These are phyloP conservation scores for Sylvia borin DNA, from an alignment of 2,797 vertebrate species.

Conservation along the genomic window DNA sequence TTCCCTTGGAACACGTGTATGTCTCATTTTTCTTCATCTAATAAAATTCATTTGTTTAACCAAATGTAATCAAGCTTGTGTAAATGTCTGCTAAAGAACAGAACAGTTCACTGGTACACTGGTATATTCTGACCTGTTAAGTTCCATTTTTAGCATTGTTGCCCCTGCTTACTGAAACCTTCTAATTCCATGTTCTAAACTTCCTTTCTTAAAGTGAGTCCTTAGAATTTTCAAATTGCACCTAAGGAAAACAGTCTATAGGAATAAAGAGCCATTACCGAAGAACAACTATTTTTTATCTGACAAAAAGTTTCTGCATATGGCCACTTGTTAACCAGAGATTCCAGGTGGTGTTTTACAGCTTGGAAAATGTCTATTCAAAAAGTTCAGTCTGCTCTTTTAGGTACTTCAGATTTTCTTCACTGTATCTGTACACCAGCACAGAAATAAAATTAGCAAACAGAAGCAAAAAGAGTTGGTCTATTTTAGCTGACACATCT, in stretches of 20 bases:
- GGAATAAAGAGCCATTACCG: neutral
- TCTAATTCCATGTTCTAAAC: neutral
- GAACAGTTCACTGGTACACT: neutral
- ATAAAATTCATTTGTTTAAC: neutral
- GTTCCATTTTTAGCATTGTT: neutral
- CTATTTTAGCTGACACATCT: neutral
- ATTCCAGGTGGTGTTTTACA: neutral
- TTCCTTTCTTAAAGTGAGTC: neutral
- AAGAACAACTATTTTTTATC: neutral
- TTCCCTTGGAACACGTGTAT: neutral
- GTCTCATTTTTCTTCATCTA: neutral
- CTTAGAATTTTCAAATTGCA: neutral
- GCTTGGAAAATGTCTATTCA: neutral
- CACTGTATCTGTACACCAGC: neutral
- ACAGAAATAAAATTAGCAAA: neutral
- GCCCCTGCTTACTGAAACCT: neutral
- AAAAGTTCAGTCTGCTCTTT: neutral
- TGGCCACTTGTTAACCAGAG: neutral
- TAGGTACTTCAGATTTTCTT: neutral
- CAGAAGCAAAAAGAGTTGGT: neutral
- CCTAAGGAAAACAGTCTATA: neutral
- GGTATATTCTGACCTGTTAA: neutral
- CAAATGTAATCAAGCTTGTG: neutral
- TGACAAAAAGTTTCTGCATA: neutral
- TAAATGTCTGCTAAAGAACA: neutral